Base-by-base conservation (phyloP, 2,113 vertebrate genomes). In the Chlorodrepanis virens region DNA sequence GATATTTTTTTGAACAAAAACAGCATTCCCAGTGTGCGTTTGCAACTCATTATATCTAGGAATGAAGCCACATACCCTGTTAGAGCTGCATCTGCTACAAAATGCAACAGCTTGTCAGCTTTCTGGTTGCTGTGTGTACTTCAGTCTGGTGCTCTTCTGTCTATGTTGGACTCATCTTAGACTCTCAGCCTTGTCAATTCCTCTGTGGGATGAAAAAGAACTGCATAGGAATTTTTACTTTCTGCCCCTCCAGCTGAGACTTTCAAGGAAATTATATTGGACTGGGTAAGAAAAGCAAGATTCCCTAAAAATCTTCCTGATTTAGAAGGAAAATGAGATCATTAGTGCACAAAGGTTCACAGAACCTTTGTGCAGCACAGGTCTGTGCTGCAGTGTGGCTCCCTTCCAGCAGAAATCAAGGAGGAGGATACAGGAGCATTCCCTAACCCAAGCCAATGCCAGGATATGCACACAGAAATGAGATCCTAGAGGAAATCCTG, bases 71-170 rank as follows among this genome's bases (percentile, higher is more conserved):
- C 85, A 59, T 76, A 93, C 71, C 50, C 94, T 60, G 70, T 89
- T 91, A 95, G 86, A 93, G 75, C 90, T 91, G 91, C 94, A 94
- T 93, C 91, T 96, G 89, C 94, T 93, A 94, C 86, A 91, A 94
- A 96, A 85, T 82, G 20, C 89, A 94, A 89, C 91, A 94, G 94
- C 92, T 89, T 96, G 95, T 96, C 87, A 91, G 81, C 54, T 97
- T 94, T 96, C 68, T 84, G 81, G 39, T 95, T 87, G 83, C 87
- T 79, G 68, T 63, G 59, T 57, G 63, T 79, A 39, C 54, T 79
- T 92, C 72, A 83, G 76, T 79, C 87, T 96, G 84, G 74, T 95
- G 82, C 67, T 95, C 42, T 91, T 74, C 89, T 96, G 74, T 64
- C 81, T 87, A 23, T 49, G 42, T 40, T 85, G 78, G 37, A 53